Base-by-base conservation (phyloP, 2,797 vertebrate species). In the Gambusia yucatana region DNA sequence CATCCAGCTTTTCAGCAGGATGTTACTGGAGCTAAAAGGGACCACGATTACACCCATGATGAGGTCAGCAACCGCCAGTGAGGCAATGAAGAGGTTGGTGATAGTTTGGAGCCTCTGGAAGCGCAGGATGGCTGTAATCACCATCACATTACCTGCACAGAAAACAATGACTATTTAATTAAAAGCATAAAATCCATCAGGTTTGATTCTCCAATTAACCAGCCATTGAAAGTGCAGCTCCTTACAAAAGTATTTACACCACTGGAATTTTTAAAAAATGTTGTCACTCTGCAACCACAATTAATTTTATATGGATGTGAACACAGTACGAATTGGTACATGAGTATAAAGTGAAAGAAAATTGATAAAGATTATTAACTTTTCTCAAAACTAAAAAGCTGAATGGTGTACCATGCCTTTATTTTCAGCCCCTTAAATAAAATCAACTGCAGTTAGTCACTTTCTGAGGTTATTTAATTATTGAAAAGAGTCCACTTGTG, bases 61-160 rank as follows among this genome's bases (percentile, higher is more conserved):
- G 88, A 99, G 95, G 95, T 99, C 98, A 0, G 98, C 98, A 0
- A 97, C 97, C 0, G 98, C 98, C 93, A 99, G 91, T 0, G 98
- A 99, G n/a, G 96, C 96, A 83, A 99, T 98, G 94, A 99, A 99
- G 89, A 96, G 97, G 94, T 99, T 99, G 89, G 98, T 99, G 93
- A 99, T 97, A 0, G 98, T 99, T 95, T 99, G 98, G 63, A 99
- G 96, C 67, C 98, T 95, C 93, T 97, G 96, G 90, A 98, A 99
- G 28, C 95, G 96, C 92, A 97, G 95, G 78, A 99, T 98, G 85
- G 97, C 98, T 0, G 96, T 97, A 82, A 99, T 99, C 76, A 99
- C 98, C 92, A 99, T 92, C 70, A 98, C 91, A 33, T 99, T 99
- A 72, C 98, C 94, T 95, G 84, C 17, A 75, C 28, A 80, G 20